A percentile compares a stretch with the other conserved stretches of the same genome.
Conservation (phyloP, 1,140 invertebrate species). For the Drosophila lacertosa region DNA sequence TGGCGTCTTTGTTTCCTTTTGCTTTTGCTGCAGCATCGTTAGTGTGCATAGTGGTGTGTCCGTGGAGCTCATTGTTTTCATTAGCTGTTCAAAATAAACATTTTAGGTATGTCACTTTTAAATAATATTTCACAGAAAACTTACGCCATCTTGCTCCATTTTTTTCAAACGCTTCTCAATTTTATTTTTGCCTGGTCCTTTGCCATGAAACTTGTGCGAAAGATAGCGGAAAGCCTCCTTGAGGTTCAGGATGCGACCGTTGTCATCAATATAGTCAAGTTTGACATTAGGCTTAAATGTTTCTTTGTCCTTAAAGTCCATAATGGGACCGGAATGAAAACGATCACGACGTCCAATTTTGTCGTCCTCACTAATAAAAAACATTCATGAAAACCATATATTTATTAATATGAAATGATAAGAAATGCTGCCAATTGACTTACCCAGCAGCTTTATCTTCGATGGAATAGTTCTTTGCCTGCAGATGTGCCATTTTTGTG, state of each 20-base stretch:
- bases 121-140: conserved; percentile 47
- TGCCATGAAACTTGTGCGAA: conserved; percentile 99
- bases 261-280: conserved; percentile 98
- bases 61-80: conserved; percentile 99
- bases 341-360: conserved; percentile 89
- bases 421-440: conserved; percentile 51
- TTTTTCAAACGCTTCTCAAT: conserved; percentile 98
- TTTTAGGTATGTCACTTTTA: not conserved
- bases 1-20: conserved; percentile 97
- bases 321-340: conserved; percentile 92
- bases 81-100: conserved; percentile 87
- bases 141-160: conserved; percentile 94
- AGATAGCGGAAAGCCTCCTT: conserved; percentile 99
- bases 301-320: conserved; percentile 97
- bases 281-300: conserved; percentile 97
- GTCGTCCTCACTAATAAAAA: conserved; percentile 90
- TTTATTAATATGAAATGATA: too few relatives aligned
- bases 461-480: conserved; percentile 97
- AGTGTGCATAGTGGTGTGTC: conserved; percentile 98
- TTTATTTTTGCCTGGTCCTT: conserved; percentile 99
- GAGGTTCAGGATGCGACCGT: conserved; percentile 92
- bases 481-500: conserved; percentile 89
- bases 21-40: conserved; percentile 97
- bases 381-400: not conserved
- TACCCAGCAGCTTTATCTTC: conserved; percentile 96